A percentile compares a stretch with the other conserved stretches of the same genome.
phyloP scores from a whole-genome alignment of 64 coral and sea anemone species.

The Acropora yongei region DNA sequence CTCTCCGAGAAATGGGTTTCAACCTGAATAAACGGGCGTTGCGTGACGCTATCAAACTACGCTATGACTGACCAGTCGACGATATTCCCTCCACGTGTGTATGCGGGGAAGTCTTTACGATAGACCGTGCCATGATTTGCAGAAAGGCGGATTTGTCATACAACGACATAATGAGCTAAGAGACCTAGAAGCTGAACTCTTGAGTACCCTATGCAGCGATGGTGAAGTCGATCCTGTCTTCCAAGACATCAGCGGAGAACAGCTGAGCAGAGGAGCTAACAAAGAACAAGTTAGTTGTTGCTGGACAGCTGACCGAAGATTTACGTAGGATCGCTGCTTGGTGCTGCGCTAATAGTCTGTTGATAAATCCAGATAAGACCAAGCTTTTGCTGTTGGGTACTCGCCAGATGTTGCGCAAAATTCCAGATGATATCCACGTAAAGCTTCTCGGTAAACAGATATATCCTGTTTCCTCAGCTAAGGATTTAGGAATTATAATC shows the following conservation, averaged over 20 bases:
- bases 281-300: background rate
- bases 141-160: background rate
- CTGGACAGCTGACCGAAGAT: too few relatives aligned
- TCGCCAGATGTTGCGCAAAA: too few relatives aligned
- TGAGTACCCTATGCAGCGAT: constrained; percentile 3
- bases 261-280: constrained; percentile 8
- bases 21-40: constrained; percentile 2
- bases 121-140: constrained; percentile 33
- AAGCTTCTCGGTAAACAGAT: too few relatives aligned
- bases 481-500: too few relatives aligned
- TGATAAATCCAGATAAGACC: too few relatives aligned
- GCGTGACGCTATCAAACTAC: background rate
- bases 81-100: background rate
- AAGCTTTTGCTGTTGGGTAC: too few relatives aligned
- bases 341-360: too few relatives aligned
- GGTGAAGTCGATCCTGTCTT: background rate
- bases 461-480: too few relatives aligned
- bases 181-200: background rate
- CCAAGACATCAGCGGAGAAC: constrained; percentile 8
- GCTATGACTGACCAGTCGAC: constrained; percentile 19
- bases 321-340: too few relatives aligned
- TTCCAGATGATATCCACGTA: too few relatives aligned
- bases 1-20: background rate
- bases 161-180: background rate
- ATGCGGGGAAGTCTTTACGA: background rate